Percentiles rank a stretch among this genome's conserved stretches.
Evolutionary conservation across 2,888 invertebrate species (phyloP).

Genomic region (Eretmocerus hayati): DNA sequence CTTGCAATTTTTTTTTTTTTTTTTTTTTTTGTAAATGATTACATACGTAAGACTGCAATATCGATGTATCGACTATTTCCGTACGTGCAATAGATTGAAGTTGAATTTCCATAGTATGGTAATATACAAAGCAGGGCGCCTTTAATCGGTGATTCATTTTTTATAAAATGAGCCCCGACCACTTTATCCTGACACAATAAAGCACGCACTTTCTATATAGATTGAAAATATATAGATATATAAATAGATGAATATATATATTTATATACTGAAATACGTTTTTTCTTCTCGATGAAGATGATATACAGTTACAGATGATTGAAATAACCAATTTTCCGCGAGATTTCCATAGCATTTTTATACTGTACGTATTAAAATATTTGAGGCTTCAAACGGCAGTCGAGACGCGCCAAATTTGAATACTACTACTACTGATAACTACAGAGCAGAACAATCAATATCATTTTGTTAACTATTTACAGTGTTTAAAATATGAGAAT

Average conservation of each 20-base stretch:
- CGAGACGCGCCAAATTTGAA: conserved; percentile 8
- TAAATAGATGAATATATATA: conserved; percentile 16
- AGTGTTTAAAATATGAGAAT: conserved; percentile 44
- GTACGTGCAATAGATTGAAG: conserved; percentile 24
- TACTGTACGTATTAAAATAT: no score
- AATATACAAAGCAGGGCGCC: conserved; percentile 19
- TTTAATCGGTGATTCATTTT: no score
- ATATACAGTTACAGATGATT: neutral
- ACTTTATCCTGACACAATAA: conserved; percentile 18
- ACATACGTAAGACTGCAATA: conserved; percentile 24
- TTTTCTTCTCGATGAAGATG: conserved; percentile 2
- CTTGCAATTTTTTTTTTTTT: no score
- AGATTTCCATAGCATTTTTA: no score
- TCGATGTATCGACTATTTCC: conserved; percentile 22
- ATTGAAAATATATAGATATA: conserved; percentile 13
- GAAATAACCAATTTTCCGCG: no score
- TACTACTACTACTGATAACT: no score
- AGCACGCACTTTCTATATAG: conserved; percentile 20
- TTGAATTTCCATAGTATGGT: no score
- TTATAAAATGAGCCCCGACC: no score
- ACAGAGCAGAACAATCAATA: conserved; percentile 39
- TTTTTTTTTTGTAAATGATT: no score
- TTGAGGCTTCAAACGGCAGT: no score
- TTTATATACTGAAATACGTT: conserved; percentile 13
- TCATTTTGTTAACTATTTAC: conserved; percentile 47